phyloP scores from a whole-genome alignment of 2,888 invertebrate genomes.

The Hedychridium roseum region DNA sequence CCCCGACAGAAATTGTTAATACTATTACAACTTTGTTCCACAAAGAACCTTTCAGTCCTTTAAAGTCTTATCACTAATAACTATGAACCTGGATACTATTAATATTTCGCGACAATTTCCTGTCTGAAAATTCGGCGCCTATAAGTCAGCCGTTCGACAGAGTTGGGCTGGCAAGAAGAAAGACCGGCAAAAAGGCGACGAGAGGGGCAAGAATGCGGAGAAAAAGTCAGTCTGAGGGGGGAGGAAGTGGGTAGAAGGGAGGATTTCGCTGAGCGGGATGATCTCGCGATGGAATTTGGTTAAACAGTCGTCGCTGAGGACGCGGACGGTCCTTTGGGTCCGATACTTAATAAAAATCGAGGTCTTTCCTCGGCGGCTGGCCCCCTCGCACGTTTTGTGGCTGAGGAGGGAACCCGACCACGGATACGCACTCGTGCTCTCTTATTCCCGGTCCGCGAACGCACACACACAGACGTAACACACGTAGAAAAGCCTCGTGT shows the following conservation, averaged over 20 bases:
- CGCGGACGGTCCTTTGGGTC: conserved; percentile 24
- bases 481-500: neutral
- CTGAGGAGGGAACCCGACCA: conserved; percentile 23
- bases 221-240: neutral
- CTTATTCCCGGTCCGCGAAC: conserved; percentile 9
- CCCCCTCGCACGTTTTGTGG: conserved; percentile 38
- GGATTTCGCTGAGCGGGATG: conserved; percentile 27
- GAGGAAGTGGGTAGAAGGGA: neutral
- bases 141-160: no score
- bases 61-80: no score
- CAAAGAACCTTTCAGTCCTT: no score
- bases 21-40: no score
- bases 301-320: conserved; percentile 40
- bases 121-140: no score
- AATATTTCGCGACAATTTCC: no score
- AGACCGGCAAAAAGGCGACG: conserved; percentile 6
- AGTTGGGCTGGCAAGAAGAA: no score
- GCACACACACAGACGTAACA: neutral
- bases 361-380: conserved; percentile 34
- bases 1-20: no score
- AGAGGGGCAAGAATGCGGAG: conserved; percentile 3
- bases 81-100: no score
- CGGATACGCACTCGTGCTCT: conserved; percentile 35
- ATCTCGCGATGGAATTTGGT: conserved; percentile 46
- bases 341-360: conserved; percentile 47